Evolutionary conservation across 2,113 vertebrate genomes (phyloP).

Genomic region (Carassius gibelio): DNA sequence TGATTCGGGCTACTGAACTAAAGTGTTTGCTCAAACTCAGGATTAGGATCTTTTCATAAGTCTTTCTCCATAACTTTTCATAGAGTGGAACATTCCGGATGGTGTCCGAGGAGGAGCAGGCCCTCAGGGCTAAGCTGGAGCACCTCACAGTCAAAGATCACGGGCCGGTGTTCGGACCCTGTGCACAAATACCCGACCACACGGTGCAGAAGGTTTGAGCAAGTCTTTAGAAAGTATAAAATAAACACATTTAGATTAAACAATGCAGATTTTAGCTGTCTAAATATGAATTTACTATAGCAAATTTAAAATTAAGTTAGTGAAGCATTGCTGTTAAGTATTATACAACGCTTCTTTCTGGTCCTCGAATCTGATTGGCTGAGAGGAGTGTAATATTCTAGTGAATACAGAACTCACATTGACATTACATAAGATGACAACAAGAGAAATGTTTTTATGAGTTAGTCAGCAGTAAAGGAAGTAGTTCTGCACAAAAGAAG

Average conservation of each 20-base stretch:
- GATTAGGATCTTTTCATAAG: conserved; percentile 53
- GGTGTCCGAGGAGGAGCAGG: conserved; percentile 94
- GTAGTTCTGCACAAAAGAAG: too few relatives aligned
- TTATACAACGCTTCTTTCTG: too few relatives aligned
- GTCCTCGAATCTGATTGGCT: too few relatives aligned
- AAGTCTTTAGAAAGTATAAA: background rate
- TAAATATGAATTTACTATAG: background rate
- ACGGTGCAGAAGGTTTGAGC: conserved; percentile 90
- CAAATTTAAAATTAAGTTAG: background rate
- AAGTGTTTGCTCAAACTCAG: conserved; percentile 24
- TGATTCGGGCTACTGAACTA: conserved; percentile 57
- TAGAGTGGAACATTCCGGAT: conserved; percentile 92
- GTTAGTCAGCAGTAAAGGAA: too few relatives aligned
- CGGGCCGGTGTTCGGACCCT: conserved; percentile 85
- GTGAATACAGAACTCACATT: too few relatives aligned
- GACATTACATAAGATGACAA: too few relatives aligned
- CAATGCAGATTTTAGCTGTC: background rate
- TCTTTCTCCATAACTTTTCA: conserved; percentile 4
- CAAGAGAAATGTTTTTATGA: too few relatives aligned
- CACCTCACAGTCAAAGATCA: conserved; percentile 93
- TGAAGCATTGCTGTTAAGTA: background rate
- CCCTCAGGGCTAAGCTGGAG: conserved; percentile 87
- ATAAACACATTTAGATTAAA: background rate
- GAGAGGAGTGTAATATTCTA: too few relatives aligned
- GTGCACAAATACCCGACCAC: conserved; percentile 82